Evolutionary conservation across 1,140 invertebrate species (phyloP).

Genomic region (Drosophila azteca): DNA sequence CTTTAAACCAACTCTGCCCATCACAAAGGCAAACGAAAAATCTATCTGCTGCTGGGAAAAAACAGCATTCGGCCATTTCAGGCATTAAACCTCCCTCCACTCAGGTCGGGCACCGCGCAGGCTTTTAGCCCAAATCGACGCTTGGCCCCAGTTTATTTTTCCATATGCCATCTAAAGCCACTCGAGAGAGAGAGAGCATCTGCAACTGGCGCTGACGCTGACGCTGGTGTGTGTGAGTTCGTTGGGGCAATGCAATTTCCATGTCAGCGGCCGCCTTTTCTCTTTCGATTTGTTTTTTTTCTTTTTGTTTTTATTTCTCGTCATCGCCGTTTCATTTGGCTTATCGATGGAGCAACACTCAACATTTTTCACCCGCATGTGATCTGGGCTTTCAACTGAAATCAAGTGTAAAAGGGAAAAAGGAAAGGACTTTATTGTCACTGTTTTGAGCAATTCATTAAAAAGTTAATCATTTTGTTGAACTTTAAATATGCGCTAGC

Average conservation of each 20-base stretch:
- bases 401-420: background rate
- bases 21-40: constrained; percentile 13
- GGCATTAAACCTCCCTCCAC: constrained; percentile 13
- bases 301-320: background rate
- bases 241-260: constrained; percentile 40
- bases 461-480: no score
- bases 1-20: constrained; percentile 16
- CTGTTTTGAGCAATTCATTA: no score
- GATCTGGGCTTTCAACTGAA: constrained; percentile 5
- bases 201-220: background rate
- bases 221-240: background rate
- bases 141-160: constrained; percentile 22
- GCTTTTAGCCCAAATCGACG: constrained; percentile 23
- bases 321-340: constrained; percentile 21
- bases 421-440: background rate
- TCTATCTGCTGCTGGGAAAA: constrained; percentile 3
- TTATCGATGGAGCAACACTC: constrained; percentile 33
- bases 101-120: constrained; percentile 9
- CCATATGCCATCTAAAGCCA: constrained; percentile 13
- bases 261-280: constrained; percentile 28
- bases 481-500: no score
- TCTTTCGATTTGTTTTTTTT: constrained; percentile 8
- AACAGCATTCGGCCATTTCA: constrained; percentile 12
- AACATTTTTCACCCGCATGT: constrained; percentile 8
- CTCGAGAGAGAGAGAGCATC: constrained; percentile 2